Base-by-base conservation (phyloP, 64 coral and sea anemone species). In the Montipora cactus region DNA sequence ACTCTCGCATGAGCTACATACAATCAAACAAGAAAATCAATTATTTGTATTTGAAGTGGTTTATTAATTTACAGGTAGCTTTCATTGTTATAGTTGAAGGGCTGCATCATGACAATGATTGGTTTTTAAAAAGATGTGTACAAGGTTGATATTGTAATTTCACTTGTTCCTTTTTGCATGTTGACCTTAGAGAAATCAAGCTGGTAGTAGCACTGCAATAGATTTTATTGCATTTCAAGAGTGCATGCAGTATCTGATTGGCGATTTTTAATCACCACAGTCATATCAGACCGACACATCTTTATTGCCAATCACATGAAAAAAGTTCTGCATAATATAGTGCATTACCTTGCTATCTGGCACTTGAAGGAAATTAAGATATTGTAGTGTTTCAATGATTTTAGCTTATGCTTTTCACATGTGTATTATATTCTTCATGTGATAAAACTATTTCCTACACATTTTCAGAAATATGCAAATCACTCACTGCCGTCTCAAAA, bases 321-420 rank as follows among this genome's bases (percentile, higher is more conserved):
- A 12, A 75, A 90, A 46, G 73, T 76, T 2, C 44, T 90, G 10
- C n/a, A 47, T 7, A 7, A 90, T 11, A 37, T 79, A 23, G 61
- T 20, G 59, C 88, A 90, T 72, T 90, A 78, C 77, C 69, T 81
- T 91, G 89, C 81, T 21, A 64, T 91, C 20, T 91, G 89, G 89
- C 89, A 91, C 52, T 68, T 81, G 59, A 91, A 91, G 21, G 80
- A 91, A 81, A 79, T 53, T 70, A 50, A 59, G 57, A 59, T 7
- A 59, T 59, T 59, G 57, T 13, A 4, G 7, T 59, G 57, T 13
- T 9, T 59, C 57, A 59, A 59, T 9, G 57, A 9, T 59, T 59
- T 59, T 59, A 59, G 57, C 13, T 59, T 37, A 13, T 59, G 57
- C 13, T 9, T 59, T 59, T 59, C 57, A 59, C 57, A 4, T 7